A percentile compares a stretch with the other conserved stretches of the same genome.
Conservation (phyloP, 2,888 invertebrate genomes). For the Calephelis perditalis region DNA sequence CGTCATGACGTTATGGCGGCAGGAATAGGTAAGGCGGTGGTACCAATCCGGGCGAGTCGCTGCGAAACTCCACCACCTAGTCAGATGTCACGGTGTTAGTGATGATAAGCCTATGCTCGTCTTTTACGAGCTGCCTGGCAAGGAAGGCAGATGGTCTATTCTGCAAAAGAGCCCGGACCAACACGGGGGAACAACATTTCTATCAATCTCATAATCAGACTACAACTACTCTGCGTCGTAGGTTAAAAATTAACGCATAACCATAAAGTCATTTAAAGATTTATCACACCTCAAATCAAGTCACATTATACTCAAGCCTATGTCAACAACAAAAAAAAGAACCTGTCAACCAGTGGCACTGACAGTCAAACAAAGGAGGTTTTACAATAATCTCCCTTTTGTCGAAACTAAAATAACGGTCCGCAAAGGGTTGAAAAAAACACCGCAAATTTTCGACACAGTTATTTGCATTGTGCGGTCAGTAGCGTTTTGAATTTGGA, state of each 20-base stretch:
- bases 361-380: constrained; percentile 8
- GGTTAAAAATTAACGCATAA: background rate
- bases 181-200: too few species aligned
- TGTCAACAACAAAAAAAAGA: constrained; percentile 6
- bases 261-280: constrained; percentile 4
- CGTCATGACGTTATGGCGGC: too few species aligned
- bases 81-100: too few species aligned
- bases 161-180: too few species aligned
- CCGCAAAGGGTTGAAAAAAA: constrained; percentile 19
- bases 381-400: constrained; percentile 16
- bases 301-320: background rate
- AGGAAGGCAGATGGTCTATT: too few species aligned
- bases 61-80: too few species aligned
- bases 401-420: constrained; percentile 19
- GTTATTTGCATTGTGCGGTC: constrained; percentile 7
- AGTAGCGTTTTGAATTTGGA: background rate
- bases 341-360: constrained; percentile 9
- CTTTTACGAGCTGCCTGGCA: too few species aligned
- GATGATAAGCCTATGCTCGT: too few species aligned
- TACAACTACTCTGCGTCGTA: too few species aligned
- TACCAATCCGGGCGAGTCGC: too few species aligned
- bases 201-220: too few species aligned
- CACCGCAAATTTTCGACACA: constrained; percentile 8
- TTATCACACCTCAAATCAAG: constrained; percentile 6
- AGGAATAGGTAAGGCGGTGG: too few species aligned